Conservation (phyloP, 2,797 vertebrate genomes). For the Mionectes olivaceus region DNA sequence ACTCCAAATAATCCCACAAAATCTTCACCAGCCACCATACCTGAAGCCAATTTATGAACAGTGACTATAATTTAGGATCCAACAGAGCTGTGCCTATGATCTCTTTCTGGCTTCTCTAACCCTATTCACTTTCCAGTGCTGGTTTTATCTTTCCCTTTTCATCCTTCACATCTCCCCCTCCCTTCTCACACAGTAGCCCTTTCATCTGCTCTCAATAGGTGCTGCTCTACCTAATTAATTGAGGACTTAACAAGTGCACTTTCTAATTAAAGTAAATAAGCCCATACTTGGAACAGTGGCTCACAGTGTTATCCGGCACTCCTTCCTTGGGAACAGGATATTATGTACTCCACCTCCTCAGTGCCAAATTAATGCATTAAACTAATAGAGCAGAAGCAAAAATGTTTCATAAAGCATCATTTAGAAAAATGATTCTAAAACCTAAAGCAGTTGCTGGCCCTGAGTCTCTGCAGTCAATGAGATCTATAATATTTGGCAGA, state of each 20-base stretch:
- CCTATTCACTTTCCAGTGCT: background rate
- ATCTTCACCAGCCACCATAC: background rate
- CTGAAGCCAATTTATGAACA: background rate
- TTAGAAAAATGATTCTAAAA: background rate
- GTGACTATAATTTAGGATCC: background rate
- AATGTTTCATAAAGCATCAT: background rate
- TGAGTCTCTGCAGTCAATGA: background rate
- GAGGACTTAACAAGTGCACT: slow-evolving; percentile 56
- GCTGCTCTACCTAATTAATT: slow-evolving; percentile 68
- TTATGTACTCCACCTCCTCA: slow-evolving; percentile 35
- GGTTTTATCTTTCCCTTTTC: slow-evolving; percentile 25
- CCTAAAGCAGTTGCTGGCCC: background rate
- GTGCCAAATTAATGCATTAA: slow-evolving; percentile 40
- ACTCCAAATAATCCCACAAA: slow-evolving; percentile 1
- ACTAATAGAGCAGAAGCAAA: slow-evolving; percentile 18
- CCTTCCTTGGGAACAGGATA: slow-evolving; percentile 60
- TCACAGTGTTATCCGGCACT: slow-evolving; percentile 54
- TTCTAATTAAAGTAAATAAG: slow-evolving; percentile 75
- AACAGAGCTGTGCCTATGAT: slow-evolving; percentile 40
- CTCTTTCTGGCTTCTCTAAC: background rate
- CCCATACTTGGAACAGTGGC: slow-evolving; percentile 46
- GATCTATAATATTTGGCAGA: background rate
- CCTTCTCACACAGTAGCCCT: slow-evolving; percentile 46
- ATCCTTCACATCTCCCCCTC: background rate
- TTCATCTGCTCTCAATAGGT: slow-evolving; percentile 47